A percentile compares a stretch with the other conserved stretches of the same genome.
These are phyloP conservation scores for Nibea albiflora DNA, from an alignment of 2,113 vertebrate species.

Conservation along the genomic window DNA sequence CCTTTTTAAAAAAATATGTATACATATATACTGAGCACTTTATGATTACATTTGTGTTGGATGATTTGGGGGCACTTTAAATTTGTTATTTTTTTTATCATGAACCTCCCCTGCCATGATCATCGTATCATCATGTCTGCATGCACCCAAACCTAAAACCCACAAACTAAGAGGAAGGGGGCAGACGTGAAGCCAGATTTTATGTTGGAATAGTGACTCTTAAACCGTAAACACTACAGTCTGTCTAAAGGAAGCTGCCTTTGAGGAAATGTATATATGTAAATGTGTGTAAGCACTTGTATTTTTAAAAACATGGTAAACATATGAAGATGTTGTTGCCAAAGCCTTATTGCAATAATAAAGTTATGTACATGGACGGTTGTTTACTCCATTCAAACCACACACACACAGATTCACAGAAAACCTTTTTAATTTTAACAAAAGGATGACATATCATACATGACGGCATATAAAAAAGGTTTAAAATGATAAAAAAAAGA, in stretches of 20 bases:
- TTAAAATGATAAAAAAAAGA: conserved; percentile 25
- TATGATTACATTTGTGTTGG: conserved; percentile 13
- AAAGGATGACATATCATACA: conserved; percentile 34
- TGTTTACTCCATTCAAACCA: conserved; percentile 14
- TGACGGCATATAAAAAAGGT: conserved; percentile 65
- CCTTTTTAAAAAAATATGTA: conserved; percentile 29
- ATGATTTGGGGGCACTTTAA: conserved; percentile 22
- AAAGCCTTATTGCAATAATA: conserved; percentile 71
- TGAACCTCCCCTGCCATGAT: not conserved
- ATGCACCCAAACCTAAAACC: conserved; percentile 34
- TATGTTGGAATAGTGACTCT: conserved; percentile 20
- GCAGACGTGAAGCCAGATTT: conserved; percentile 25
- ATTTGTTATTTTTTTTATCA: conserved; percentile 2
- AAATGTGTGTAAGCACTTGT: conserved; percentile 39
- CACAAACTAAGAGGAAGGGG: not conserved
- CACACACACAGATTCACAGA: conserved; percentile 24
- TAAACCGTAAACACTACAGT: conserved; percentile 24
- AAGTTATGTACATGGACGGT: conserved; percentile 56
- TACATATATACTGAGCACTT: conserved; percentile 51
- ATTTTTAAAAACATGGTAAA: conserved; percentile 58
- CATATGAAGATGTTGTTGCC: conserved; percentile 35
- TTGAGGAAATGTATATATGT: conserved; percentile 47
- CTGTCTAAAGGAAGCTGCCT: not conserved
- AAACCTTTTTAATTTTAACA: conserved; percentile 53
- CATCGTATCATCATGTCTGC: conserved; percentile 25